These are phyloP conservation scores for Dasypogon diadema DNA, from an alignment of 2,888 invertebrate genomes.

Conservation along the genomic window DNA sequence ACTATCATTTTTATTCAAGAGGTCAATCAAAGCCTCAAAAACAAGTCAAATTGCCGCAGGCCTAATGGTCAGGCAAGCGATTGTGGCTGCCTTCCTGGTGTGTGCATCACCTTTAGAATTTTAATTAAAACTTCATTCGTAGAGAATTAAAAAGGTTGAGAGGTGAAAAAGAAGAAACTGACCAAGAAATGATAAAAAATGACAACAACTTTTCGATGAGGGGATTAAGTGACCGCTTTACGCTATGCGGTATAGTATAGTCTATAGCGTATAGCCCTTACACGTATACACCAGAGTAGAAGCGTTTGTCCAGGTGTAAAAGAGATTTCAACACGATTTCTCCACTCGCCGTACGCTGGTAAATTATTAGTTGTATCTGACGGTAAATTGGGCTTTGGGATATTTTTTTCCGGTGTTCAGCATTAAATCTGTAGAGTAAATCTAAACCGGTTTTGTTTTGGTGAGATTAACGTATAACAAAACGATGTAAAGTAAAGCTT, in stretches of 20 bases:
- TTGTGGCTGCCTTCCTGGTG: not conserved
- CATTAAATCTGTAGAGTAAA: not conserved
- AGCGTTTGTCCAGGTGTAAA: constrained; percentile 11
- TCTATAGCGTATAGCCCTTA: not conserved
- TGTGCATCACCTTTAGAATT: constrained; percentile 10
- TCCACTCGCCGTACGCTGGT: not conserved
- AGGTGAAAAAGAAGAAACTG: not conserved
- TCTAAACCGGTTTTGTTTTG: not conserved
- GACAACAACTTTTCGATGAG: not conserved
- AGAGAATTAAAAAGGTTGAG: not conserved
- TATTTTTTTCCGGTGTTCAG: not conserved
- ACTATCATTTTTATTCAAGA: constrained; percentile 8
- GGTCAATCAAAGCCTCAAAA: constrained; percentile 4
- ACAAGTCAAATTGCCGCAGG: not conserved
- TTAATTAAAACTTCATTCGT: constrained; percentile 25
- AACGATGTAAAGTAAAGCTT: not conserved
- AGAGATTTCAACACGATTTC: constrained; percentile 19
- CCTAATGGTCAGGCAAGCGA: not conserved
- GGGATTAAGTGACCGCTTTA: not conserved
- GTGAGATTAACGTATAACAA: not conserved
- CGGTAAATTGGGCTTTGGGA: not conserved
- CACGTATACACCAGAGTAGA: not conserved
- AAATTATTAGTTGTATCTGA: not conserved
- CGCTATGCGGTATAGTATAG: not conserved
- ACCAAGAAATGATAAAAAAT: not conserved